Base-by-base conservation (phyloP, 1,140 invertebrate genomes). In the Drepana arcuata region DNA sequence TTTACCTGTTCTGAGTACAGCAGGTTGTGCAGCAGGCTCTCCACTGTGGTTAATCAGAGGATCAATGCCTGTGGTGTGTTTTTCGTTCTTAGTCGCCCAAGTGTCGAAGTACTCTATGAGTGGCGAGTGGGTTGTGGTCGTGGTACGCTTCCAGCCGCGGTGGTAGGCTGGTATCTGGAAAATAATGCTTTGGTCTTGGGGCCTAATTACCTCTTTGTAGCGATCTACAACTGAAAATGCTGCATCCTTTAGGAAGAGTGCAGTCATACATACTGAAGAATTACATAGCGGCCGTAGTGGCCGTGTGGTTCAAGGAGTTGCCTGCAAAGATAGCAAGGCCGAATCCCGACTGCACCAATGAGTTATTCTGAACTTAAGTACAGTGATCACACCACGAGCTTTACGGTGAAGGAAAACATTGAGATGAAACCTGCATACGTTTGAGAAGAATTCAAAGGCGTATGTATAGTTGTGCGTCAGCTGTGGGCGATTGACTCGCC, bases 101-200 rank as follows among this genome's bases (percentile, higher is more conserved):
- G 39, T 37, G 5, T n/a, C 38, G 6, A 53, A 13, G 12, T 49
- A 48, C 1, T 44, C 34, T 31, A 45, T 36, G 2, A 48, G 21
- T 0, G 23, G 34, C 6, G 40, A 38, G 0, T 41, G 40, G 7
- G 38, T 48, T 0, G 31, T 12, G 2, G 65, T 62, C 1, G 68
- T 72, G 0, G 68, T 67, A 2, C 41, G 43, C 26, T 50, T 57
- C 11, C 38, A 41, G 15, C 59, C 55, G 1, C 39, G 41, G 29
- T 64, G 66, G 40, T 68, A 62, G 1, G 10, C 34, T n/a, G 56
- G 50, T 56, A 68, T 68, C 67, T 71, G 48, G 24, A 10, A 21
- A 21, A 26, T 10, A 10, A 26, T 3, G 6, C 24, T n/a, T 26
- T 6, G 6, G n/a, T 10, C 24, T 7, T 10, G n/a, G 9, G 4